Evolutionary conservation across 2,888 invertebrate species (phyloP).

Genomic region (Agonopterix heracliana): DNA sequence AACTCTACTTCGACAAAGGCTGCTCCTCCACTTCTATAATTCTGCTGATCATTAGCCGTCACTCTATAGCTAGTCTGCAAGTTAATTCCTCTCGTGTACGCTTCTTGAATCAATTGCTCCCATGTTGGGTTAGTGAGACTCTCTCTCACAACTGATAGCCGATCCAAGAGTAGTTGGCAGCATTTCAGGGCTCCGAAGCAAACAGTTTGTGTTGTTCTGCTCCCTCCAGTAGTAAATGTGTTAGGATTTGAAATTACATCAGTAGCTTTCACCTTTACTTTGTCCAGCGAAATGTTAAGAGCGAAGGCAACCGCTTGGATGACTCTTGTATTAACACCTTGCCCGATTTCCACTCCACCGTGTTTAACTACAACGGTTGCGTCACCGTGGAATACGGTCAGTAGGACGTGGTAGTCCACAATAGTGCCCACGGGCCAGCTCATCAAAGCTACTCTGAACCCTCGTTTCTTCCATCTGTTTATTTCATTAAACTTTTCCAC

Average conservation of each 20-base stretch:
- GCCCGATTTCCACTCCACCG: constrained; percentile 80
- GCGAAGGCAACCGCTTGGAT: constrained; percentile 81
- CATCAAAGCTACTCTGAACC: constrained; percentile 52
- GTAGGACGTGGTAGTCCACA: constrained; percentile 11
- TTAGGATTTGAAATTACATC: constrained; percentile 80
- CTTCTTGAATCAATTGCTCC: constrained; percentile 67
- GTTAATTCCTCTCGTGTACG: constrained; percentile 50
- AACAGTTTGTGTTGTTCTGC: constrained; percentile 51
- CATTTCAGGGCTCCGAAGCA: constrained; percentile 52
- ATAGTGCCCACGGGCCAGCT: constrained; percentile 14
- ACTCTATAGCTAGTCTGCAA: constrained; percentile 47
- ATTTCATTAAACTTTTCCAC: constrained; percentile 75
- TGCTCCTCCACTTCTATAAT: constrained; percentile 69
- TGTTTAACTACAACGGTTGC: constrained; percentile 78
- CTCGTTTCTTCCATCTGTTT: constrained; percentile 84
- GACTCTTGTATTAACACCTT: constrained; percentile 83
- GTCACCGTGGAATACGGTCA: constrained; percentile 47
- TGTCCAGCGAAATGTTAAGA: constrained; percentile 76
- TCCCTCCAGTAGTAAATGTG: constrained; percentile 79
- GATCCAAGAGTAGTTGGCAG: constrained; percentile 67
- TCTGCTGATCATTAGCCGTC: constrained; percentile 35
- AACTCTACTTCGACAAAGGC: constrained; percentile 81
- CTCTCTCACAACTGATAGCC: constrained; percentile 59
- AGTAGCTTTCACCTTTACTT: constrained; percentile 79
- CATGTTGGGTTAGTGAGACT: constrained; percentile 63